Percentiles rank a stretch among this genome's conserved stretches.
These are phyloP conservation scores for Gymnobelideus leadbeateri DNA, from an alignment of 2,113 vertebrate species.

Conservation along the genomic window DNA sequence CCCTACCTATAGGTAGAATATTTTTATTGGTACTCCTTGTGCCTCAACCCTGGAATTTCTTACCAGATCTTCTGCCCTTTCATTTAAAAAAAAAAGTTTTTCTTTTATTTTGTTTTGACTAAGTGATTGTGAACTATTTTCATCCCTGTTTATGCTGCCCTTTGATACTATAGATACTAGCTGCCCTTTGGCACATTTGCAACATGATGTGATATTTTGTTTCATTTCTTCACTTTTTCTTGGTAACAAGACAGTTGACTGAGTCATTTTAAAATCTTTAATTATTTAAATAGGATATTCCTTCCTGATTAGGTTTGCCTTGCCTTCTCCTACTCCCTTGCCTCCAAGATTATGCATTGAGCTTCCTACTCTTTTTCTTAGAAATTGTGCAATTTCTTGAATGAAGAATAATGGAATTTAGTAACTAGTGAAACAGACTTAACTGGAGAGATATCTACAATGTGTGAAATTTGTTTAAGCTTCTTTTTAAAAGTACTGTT, in stretches of 20 bases:
- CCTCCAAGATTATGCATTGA: neutral
- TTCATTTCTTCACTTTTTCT: neutral
- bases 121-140: slow-evolving; percentile 18
- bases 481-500: slow-evolving; percentile 69
- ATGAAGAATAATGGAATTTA: slow-evolving; percentile 67
- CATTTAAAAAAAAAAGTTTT: neutral
- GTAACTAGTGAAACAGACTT: slow-evolving; percentile 77
- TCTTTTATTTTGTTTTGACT: slow-evolving; percentile 42
- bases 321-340: neutral
- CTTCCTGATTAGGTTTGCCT: neutral
- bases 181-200: neutral
- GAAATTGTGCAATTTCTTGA: slow-evolving; percentile 51
- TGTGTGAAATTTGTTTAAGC: slow-evolving; percentile 72
- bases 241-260: neutral
- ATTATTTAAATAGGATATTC: neutral
- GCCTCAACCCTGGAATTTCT: slow-evolving; percentile 28
- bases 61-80: slow-evolving; percentile 34
- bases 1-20: neutral
- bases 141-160: slow-evolving; percentile 54
- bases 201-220: neutral
- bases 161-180: neutral
- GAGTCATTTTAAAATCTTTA: neutral
- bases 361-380: slow-evolving; percentile 41
- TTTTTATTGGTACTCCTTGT: neutral
- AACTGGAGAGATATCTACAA: slow-evolving; percentile 69